Percentiles rank a stretch among this genome's conserved stretches.
phyloP scores from a whole-genome alignment of 2,113 vertebrate genomes.

The Takifugu bimaculatus region DNA sequence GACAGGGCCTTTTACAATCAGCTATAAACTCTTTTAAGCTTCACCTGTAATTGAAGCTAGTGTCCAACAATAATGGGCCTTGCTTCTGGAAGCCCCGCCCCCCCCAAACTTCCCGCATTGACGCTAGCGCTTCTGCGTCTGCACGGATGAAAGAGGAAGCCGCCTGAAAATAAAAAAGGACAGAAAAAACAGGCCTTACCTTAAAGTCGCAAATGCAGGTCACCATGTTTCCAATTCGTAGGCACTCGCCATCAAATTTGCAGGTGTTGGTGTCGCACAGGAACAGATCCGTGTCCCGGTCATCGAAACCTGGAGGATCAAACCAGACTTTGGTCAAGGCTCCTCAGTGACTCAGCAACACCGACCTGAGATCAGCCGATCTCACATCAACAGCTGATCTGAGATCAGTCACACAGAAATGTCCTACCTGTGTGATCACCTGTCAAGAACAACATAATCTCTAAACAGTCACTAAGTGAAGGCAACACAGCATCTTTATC shows the following conservation, averaged over 20 bases:
- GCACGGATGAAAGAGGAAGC: not conserved
- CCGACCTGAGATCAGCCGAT: conserved; percentile 11
- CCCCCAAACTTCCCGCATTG: too few relatives aligned
- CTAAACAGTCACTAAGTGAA: conserved; percentile 4
- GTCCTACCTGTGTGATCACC: conserved; percentile 28
- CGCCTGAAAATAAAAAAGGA: not conserved
- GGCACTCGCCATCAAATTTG: conserved; percentile 98
- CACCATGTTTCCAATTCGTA: conserved; percentile 96
- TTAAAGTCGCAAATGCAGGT: conserved; percentile 99
- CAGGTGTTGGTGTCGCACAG: conserved; percentile 98
- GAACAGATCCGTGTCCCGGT: conserved; percentile 97
- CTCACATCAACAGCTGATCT: too few relatives aligned
- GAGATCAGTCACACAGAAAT: conserved; percentile 12
- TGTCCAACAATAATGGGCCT: too few relatives aligned
- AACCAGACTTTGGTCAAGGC: conserved; percentile 57
- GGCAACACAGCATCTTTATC: conserved; percentile 8
- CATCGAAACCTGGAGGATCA: conserved; percentile 86
- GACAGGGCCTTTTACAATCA: not conserved
- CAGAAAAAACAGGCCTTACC: conserved; percentile 77
- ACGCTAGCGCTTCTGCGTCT: too few relatives aligned
- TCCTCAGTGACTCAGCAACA: conserved; percentile 20
- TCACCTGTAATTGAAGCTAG: too few relatives aligned
- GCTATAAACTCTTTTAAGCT: not conserved
- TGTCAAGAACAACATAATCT: not conserved
- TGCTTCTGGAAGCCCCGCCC: too few relatives aligned